A percentile compares a stretch with the other conserved stretches of the same genome.
phyloP scores from a whole-genome alignment of 2,113 vertebrate genomes.

The Ophiodon elongatus region DNA sequence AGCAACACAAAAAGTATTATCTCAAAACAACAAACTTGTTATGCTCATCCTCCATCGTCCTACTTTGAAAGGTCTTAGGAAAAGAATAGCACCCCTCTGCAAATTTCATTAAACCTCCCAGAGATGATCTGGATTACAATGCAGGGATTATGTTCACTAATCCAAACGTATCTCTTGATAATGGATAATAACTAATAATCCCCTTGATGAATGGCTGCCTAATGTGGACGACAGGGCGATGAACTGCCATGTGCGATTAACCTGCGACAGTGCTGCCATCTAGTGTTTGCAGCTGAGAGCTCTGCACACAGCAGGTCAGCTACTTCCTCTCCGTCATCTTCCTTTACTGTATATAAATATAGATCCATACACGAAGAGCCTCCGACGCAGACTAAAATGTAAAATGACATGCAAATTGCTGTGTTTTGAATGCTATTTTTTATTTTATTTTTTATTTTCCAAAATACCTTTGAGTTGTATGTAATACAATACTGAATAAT shows the following conservation, averaged over 20 bases:
- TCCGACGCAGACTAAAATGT: background rate
- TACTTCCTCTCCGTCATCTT: background rate
- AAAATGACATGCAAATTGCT: background rate
- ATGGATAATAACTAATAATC: constrained; percentile 72
- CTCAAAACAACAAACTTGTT: background rate
- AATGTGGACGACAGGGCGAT: constrained; percentile 10
- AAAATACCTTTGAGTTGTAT: background rate
- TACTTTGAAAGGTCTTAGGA: constrained; percentile 1
- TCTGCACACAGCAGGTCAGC: background rate
- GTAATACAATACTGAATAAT: background rate
- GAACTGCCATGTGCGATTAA: background rate
- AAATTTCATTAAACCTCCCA: constrained; percentile 57
- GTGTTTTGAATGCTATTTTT: background rate
- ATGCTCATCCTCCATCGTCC: background rate
- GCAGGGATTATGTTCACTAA: constrained; percentile 65
- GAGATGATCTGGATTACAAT: constrained; percentile 70
- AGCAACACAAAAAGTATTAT: background rate
- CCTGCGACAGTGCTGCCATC: constrained; percentile 68
- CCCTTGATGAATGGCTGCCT: constrained; percentile 54
- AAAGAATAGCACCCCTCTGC: constrained; percentile 11
- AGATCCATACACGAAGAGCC: background rate
- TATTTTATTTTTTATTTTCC: background rate
- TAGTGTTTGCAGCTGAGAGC: constrained; percentile 43
- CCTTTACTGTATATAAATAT: background rate
- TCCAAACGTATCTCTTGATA: constrained; percentile 64